Evolutionary conservation across 1,140 invertebrate genomes (phyloP).

Genomic region (Brevipalpus yothersi): DNA sequence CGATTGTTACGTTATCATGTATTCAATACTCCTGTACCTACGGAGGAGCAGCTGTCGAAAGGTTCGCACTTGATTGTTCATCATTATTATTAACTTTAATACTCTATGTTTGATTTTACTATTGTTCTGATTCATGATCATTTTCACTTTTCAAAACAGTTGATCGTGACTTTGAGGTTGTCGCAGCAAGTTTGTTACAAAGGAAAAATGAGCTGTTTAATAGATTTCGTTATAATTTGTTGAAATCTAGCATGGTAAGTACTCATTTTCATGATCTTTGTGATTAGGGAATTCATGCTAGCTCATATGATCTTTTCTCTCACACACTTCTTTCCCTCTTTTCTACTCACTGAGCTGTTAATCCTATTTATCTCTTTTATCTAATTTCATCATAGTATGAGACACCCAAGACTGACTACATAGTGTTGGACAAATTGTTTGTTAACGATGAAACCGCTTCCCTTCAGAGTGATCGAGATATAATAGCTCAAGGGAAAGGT

Average conservation of each 20-base stretch:
- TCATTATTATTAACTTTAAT: neutral
- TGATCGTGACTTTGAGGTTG: slow-evolving; percentile 46
- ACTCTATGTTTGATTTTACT: neutral
- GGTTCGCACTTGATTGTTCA: slow-evolving; percentile 7
- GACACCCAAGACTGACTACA: slow-evolving; percentile 37
- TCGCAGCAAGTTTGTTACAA: slow-evolving; percentile 39
- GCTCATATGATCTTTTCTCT: no score
- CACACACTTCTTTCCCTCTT: neutral
- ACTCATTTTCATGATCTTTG: neutral
- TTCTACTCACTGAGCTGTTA: no score
- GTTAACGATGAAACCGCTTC: slow-evolving; percentile 35
- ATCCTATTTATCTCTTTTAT: neutral
- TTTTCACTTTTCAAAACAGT: slow-evolving; percentile 20
- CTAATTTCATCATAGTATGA: slow-evolving; percentile 26
- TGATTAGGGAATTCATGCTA: no score
- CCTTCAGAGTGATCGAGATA: slow-evolving; percentile 26
- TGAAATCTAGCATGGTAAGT: slow-evolving; percentile 58
- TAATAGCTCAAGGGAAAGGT: slow-evolving; percentile 18
- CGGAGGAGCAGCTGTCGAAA: slow-evolving; percentile 37
- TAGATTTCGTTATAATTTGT: slow-evolving; percentile 48
- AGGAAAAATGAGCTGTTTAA: slow-evolving; percentile 46
- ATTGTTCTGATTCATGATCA: slow-evolving; percentile 3
- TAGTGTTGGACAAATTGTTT: slow-evolving; percentile 43
- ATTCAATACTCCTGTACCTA: slow-evolving; percentile 38
- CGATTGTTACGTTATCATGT: slow-evolving; percentile 56